Evolutionary conservation across 2,888 invertebrate genomes (phyloP), one percentile per base, ranked within the genome.

Genomic region (Galeopsomyia nigrocyanea): DNA sequence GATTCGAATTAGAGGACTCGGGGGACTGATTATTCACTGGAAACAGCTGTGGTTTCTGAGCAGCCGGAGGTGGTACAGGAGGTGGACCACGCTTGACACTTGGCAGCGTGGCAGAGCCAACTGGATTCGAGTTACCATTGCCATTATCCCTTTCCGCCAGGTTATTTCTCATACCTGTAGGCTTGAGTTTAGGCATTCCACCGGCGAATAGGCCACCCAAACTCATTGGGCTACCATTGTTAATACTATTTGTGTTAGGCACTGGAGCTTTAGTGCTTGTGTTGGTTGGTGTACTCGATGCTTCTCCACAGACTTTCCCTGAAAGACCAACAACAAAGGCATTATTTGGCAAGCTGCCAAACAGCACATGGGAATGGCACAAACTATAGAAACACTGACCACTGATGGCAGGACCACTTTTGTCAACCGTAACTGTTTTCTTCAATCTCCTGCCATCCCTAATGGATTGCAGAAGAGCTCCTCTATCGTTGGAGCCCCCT

Each of bases 391-490:
- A 61, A 31, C 16, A 79, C 86, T 89, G 90, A 87, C 95, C 94
- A 79, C 91, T 88, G 78, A 95, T 88, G 63, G 90, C 85, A 0
- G 97, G 97, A 65, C 91, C 93, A 90, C 97, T 97, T 87, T 95
- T 94, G 85, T 97, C 97, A 80, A 94, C 92, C n/a, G 96, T 96
- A 0, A 92, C 92, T 67, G 95, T 90, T 87, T 96, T 96, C 86
- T 94, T 96, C 77, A 97, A 88, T 80, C 90, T 90, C 65, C 92
- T 88, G 71, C 96, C 97, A 85, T 93, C 92, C 80, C 95, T 91
- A 80, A 97, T 97, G 14, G 95, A 94, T 81, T 91, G 92, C 56
- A 97, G 88, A 72, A 97, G 88, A 60, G 93, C 91, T 80, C 90
- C 90, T 82, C 95, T 89, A 73, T 89, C 89, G 56, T 87, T 87